Percentiles rank a stretch among this genome's conserved stretches.
These are phyloP conservation scores for Pterophyllum scalare DNA, from an alignment of 2,113 vertebrate species.

Conservation along the genomic window DNA sequence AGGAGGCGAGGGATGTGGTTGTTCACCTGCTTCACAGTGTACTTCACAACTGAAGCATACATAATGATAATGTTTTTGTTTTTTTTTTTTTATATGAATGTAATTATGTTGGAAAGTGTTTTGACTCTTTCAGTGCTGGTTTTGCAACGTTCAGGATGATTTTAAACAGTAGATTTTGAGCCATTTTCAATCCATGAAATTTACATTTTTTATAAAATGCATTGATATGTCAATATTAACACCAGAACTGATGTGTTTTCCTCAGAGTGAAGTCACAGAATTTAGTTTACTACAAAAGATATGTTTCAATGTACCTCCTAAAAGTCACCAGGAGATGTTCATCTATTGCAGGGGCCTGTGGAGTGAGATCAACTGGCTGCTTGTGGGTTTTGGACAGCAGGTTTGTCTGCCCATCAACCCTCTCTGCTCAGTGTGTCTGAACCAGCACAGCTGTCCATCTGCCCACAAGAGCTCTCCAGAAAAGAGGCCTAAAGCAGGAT, in stretches of 20 bases:
- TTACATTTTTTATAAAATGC: not conserved
- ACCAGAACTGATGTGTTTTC: not conserved
- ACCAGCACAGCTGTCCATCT: slow-evolving; percentile 87
- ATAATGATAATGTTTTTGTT: too few relatives aligned
- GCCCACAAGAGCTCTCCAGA: slow-evolving; percentile 76
- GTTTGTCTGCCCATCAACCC: slow-evolving; percentile 89
- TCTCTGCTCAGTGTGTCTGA: slow-evolving; percentile 89
- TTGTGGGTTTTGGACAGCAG: slow-evolving; percentile 98
- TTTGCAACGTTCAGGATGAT: too few relatives aligned
- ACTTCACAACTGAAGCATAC: too few relatives aligned
- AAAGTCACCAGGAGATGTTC: not conserved
- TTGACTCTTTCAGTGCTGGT: too few relatives aligned
- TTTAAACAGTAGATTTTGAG: not conserved
- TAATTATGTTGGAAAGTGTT: too few relatives aligned
- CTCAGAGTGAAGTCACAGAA: not conserved
- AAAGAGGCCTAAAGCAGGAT: slow-evolving; percentile 64
- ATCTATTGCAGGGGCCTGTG: slow-evolving; percentile 87
- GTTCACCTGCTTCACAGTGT: too few relatives aligned
- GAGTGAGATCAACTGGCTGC: slow-evolving; percentile 93
- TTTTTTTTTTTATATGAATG: too few relatives aligned
- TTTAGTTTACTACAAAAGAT: not conserved
- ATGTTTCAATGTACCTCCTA: not conserved
- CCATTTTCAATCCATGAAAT: not conserved
- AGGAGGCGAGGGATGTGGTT: too few relatives aligned
- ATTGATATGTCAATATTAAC: not conserved